phyloP scores from a whole-genome alignment of 2,113 vertebrate genomes.

The Xenus cinereus region DNA sequence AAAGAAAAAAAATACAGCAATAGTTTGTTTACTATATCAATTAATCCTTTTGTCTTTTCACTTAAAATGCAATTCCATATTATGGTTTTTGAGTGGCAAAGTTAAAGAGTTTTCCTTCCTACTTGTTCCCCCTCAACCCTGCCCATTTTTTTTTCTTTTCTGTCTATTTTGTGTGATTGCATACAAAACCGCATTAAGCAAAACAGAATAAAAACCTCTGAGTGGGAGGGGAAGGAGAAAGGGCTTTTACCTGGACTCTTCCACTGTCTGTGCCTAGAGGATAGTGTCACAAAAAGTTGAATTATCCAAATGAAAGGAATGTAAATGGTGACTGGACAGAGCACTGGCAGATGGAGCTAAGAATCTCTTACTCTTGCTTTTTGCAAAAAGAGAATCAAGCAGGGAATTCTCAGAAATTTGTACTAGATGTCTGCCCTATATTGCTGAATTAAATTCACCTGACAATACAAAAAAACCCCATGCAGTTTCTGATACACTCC shows the following conservation, averaged over 20 bases:
- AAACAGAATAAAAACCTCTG: neutral
- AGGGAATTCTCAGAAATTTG: neutral
- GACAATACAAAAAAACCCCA: accelerated
- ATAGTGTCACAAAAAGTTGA: neutral
- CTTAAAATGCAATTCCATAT: neutral
- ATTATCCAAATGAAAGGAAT: neutral
- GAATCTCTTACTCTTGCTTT: neutral
- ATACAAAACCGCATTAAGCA: neutral
- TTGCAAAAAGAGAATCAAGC: neutral
- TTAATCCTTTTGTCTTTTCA: neutral
- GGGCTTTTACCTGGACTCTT: neutral
- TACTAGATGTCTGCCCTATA: neutral
- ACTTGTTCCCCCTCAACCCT: neutral
- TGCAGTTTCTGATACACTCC: neutral
- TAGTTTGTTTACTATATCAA: neutral
- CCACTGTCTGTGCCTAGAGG: neutral
- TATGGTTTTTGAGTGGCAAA: neutral
- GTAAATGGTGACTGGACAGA: neutral
- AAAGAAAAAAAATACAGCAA: neutral
- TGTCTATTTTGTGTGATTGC: neutral
- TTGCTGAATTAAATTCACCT: neutral
- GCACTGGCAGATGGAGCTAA: neutral
- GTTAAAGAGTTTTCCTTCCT: neutral
- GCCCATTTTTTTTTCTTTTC: accelerated
- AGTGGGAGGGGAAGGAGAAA: neutral